These are phyloP conservation scores for Stomorhina lunata DNA, from an alignment of 2,888 invertebrate species.

Conservation along the genomic window DNA sequence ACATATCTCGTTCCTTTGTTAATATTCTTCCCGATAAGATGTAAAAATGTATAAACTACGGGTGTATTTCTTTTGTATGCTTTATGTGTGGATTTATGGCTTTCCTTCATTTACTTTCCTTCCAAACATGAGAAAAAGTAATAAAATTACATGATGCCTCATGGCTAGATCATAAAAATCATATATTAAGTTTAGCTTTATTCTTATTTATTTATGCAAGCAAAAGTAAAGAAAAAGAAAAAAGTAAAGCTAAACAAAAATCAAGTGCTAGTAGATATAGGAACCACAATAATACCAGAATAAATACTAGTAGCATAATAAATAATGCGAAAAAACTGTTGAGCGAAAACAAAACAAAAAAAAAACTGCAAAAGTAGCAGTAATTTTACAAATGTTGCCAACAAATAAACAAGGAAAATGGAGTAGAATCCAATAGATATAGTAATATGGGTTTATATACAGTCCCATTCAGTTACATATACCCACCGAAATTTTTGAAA, in stretches of 20 bases:
- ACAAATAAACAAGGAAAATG: not conserved
- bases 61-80: too few relatives aligned
- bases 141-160: conserved; percentile 53
- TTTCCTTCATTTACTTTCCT: too few relatives aligned
- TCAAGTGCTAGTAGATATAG: too few relatives aligned
- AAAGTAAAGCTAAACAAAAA: conserved; percentile 11
- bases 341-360: too few relatives aligned
- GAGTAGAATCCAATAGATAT: not conserved
- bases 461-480: too few relatives aligned
- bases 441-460: too few relatives aligned
- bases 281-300: conserved; percentile 13
- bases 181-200: conserved; percentile 21
- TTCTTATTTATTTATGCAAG: conserved; percentile 48
- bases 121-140: conserved; percentile 18
- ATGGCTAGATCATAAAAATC: conserved; percentile 48
- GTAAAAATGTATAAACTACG: too few relatives aligned
- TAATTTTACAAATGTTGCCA: not conserved
- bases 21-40: too few relatives aligned
- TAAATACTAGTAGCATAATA: not conserved
- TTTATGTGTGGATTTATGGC: too few relatives aligned
- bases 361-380: not conserved
- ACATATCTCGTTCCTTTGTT: too few relatives aligned
- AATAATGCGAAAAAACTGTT: too few relatives aligned
- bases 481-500: too few relatives aligned
- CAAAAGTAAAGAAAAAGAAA: not conserved